Conservation (phyloP, 1,140 invertebrate genomes). For the Rhyacophila brunnea region DNA sequence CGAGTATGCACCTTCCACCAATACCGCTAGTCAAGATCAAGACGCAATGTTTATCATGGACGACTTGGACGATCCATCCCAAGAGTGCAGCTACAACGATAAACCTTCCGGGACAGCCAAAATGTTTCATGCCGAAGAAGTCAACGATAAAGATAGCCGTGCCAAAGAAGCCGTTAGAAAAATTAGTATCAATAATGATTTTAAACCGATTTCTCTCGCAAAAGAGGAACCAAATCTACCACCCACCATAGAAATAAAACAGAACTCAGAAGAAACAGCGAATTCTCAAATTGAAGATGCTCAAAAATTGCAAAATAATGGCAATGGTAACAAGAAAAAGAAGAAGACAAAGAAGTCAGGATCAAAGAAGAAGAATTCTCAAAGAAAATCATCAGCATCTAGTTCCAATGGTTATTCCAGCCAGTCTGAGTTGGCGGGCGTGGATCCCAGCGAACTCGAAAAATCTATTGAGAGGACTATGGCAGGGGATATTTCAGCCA, state of each 20-base stretch:
- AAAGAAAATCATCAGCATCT: conserved; percentile 63
- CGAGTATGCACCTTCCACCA: conserved; percentile 39
- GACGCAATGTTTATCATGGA: conserved; percentile 70
- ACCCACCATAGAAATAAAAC: conserved; percentile 42
- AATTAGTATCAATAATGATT: conserved; percentile 61
- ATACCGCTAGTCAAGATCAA: conserved; percentile 41
- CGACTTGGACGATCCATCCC: conserved; percentile 53
- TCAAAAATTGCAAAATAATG: conserved; percentile 44
- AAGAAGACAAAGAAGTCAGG: conserved; percentile 76
- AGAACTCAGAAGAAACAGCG: conserved; percentile 37
- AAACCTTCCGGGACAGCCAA: conserved; percentile 38
- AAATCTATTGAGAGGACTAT: conserved; percentile 18
- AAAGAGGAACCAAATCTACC: conserved; percentile 43
- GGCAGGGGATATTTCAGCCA: conserved; percentile 15
- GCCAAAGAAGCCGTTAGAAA: conserved; percentile 51
- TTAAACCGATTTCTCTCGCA: conserved; percentile 54
- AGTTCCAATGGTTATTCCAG: conserved; percentile 49
- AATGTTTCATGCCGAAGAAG: conserved; percentile 48
- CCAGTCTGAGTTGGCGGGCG: conserved; percentile 48
- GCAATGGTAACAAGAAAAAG: conserved; percentile 65
- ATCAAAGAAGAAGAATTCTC: conserved; percentile 74
- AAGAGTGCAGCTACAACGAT: conserved; percentile 41
- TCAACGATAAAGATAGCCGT: conserved; percentile 46
- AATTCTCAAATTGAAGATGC: conserved; percentile 41
- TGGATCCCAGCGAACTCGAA: conserved; percentile 36